phyloP scores from a whole-genome alignment of 2,888 invertebrate genomes.

The Digitonthophagus gazella region DNA sequence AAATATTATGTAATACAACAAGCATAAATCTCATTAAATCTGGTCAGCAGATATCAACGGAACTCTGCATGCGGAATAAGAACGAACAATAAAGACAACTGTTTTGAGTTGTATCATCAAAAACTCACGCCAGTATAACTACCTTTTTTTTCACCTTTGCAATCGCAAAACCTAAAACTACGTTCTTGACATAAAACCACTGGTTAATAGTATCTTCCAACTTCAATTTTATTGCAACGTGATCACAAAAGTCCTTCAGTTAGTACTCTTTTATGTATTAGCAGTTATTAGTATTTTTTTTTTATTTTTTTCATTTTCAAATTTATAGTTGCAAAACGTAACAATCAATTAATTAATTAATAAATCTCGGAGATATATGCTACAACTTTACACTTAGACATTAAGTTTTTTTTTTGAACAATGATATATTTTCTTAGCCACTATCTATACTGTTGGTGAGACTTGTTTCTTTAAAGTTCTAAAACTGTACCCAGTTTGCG shows the following conservation, averaged over 20 bases:
- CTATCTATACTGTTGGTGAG: not conserved
- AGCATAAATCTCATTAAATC: not conserved
- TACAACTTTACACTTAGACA: conserved; percentile 17
- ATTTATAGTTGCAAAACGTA: not conserved
- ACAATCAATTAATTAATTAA: not conserved
- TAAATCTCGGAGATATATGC: not conserved
- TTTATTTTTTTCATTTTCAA: not conserved
- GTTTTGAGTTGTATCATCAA: no score
- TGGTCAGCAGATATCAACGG: not conserved
- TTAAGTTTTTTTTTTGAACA: conserved; percentile 11
- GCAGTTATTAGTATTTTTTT: not conserved
- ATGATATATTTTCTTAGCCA: conserved; percentile 9
- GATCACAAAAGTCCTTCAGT: not conserved
- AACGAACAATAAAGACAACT: not conserved
- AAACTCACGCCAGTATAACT: not conserved
- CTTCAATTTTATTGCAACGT: not conserved
- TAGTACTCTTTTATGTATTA: no score
- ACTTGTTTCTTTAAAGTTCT: conserved; percentile 29
- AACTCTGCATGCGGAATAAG: not conserved
- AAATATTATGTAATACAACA: not conserved
- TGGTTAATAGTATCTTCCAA: not conserved
- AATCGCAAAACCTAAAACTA: not conserved
- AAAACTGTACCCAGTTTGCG: conserved; percentile 51
- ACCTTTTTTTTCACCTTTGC: not conserved
- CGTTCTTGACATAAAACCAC: not conserved